Evolutionary conservation across 2,888 invertebrate genomes (phyloP), one percentile per base, ranked within the genome.

Genomic region (Limnephilus lunatus): DNA sequence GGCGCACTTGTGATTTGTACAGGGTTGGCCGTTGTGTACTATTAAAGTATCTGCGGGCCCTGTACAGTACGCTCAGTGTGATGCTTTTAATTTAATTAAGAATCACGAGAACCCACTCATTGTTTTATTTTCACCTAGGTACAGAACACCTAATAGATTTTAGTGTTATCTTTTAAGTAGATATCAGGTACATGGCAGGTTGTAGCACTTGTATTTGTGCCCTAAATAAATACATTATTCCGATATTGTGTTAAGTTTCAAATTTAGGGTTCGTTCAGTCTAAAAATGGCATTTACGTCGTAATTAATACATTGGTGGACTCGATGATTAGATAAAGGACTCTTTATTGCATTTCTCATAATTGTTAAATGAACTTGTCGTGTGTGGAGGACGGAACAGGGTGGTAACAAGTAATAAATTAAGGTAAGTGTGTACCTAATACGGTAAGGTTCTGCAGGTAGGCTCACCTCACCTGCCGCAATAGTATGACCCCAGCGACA

Each of bases 401-500:
- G 68, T 68, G 68, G 68, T 68, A 68, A 68, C 68, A 68, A 68
- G 19, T 68, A 25, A 12, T 12, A 44, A 44, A 2, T 44, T 11
- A 44, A 44, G 48, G 48, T 48, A 48, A 48, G 15, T 48, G 14
- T 44, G 44, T 25, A 25, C 7, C 4, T 68, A 9, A n/a, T 9
- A 9, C 5, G 0, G 68, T 4, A 68, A 68, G 68, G 25, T 68
- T n/a, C 68, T 68, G 25, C 68, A 68, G 68, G n/a, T 68, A 68
- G 68, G 25, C 25, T 68, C 25, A 68, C 68, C 68, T 68, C 68
- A 68, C 68, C 68, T 68, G 68, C 68, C 25, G 68, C 68, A 25
- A 68, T 68, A 86, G 30, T n/a, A 12, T 44, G 86, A 86, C 86
- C 86, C 44, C 48, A 30, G 44, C 39, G 86, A 35, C 86, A 44